A percentile compares a stretch with the other conserved stretches of the same genome.
These are phyloP conservation scores for Gadopsis bispinosus DNA, from an alignment of 2,797 vertebrate species.

Conservation along the genomic window DNA sequence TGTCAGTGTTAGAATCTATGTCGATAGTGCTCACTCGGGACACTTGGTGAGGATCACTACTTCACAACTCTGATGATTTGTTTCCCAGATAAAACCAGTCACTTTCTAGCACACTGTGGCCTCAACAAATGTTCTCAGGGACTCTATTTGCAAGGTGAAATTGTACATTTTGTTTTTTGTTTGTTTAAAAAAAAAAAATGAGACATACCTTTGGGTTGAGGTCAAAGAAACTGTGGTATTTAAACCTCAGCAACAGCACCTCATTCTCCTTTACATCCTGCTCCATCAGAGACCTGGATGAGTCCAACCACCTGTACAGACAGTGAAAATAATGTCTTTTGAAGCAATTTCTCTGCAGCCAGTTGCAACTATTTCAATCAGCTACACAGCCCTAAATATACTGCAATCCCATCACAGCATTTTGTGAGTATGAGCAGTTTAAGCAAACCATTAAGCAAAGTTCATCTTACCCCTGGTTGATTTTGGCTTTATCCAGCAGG, in stretches of 20 bases:
- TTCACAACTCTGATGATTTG: background rate
- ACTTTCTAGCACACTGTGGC: background rate
- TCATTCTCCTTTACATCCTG: constrained; percentile 99
- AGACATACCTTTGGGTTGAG: constrained; percentile 96
- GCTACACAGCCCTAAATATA: background rate
- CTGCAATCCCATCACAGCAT: constrained; percentile 9
- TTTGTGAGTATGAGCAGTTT: constrained; percentile 11
- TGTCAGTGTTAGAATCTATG: too few species aligned
- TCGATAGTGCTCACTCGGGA: background rate
- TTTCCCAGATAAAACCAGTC: background rate
- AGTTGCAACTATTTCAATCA: constrained; percentile 13
- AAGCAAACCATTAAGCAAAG: constrained; percentile 40
- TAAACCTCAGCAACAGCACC: constrained; percentile 96
- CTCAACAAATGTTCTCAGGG: background rate
- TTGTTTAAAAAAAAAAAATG: background rate
- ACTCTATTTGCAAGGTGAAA: background rate
- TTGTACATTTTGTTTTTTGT: background rate
- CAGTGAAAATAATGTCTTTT: background rate
- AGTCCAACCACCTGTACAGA: constrained; percentile 93
- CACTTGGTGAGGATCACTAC: background rate
- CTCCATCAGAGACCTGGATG: constrained; percentile 98
- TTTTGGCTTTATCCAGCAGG: constrained; percentile 98
- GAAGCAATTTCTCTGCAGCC: background rate
- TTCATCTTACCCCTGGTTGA: constrained; percentile 95
- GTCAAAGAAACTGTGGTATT: constrained; percentile 99